Base-by-base conservation (phyloP, 2,888 invertebrate genomes). In the Athalia circularis region DNA sequence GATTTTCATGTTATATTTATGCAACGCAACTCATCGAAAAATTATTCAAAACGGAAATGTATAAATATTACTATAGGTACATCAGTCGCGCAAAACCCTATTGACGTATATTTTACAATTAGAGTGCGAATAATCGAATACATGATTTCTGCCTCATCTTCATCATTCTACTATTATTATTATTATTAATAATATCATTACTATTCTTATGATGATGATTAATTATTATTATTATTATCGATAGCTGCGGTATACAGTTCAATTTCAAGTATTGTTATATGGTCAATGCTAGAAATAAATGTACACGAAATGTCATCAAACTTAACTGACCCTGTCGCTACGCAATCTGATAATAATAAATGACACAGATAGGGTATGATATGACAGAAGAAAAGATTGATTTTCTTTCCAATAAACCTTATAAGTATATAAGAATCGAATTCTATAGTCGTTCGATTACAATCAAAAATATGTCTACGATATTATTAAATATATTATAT, bases 261-360 rank as follows among this genome's bases (percentile, higher is more conserved):
- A 29, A 68, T 59, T 5, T 15, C 59, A 76, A 82, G 80, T 78
- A 78, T 80, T 80, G 2, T 29, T 29, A 29, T 80, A 81, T 82
- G 79, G 67, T 75, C 15, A 72, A 65, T 67, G 7, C 13, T 29
- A 75, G 80, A 84, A 80, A 80, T 80, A 83, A 79, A 80, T 79
- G 79, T 75, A 84, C 86, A 86, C 83, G 86, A 86, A 86, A 86
- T 86, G 86, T 86, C 86, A 86, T 77, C 79, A 77, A 72, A 8
- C 13, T 29, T 11, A 48, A 68, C 29, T 29, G 57, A 47, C 59
- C 68, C 54, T 54, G 68, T 68, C 68, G 52, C 54, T 68, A 11
- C 29, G 29, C 29, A n/a, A n/a, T 59, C 57, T 43, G 13, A 47
- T 43, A 72, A 72, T 72, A 47, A 72, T 59, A 47, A 59, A 72